Evolutionary conservation across 2,888 invertebrate genomes (phyloP), one percentile per base, ranked within the genome.

Genomic region (Oxystoma pomonae): DNA sequence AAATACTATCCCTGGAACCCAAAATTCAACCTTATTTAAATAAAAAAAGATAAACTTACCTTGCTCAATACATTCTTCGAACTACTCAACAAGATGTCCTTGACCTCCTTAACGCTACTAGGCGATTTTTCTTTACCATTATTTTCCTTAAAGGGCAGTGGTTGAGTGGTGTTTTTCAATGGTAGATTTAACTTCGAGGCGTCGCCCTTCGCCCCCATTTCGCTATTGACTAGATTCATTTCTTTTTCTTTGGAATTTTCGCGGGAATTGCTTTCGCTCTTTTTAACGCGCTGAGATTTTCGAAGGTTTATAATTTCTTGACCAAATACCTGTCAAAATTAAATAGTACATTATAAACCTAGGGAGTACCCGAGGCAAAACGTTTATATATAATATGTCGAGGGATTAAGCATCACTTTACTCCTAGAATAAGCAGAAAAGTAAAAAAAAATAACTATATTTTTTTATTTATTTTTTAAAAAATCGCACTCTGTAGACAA

Each of bases 41-140:
- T 7, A n/a, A n/a, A n/a, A n/a, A n/a, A n/a, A n/a, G n/a, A n/a
- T n/a, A n/a, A 22, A 58, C 65, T 50, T 60, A 71, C 72, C 22
- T 86, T 85, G 60, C 87, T 78, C 72, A 91, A 86, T 70, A 89
- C 84, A 75, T 84, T 86, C 79, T 91, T 89, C 5, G 90, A 90
- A 69, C 89, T 86, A 12, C 85, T 84, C 56, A 88, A 77, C 89
- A 74, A 85, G 70, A 89, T 84, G 72, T 90, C 90, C 71, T 89
- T 89, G 2, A 90, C 87, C 70, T 90, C 90, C 70, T 86, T 87
- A 21, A 87, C 86, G 60, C 84, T 83, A 1, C 85, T 83, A 1
- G 87, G 86, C 17, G 87, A 84, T 71, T 80, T 85, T 69, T 82
- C 85, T 76, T 78, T 65, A 20, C 60, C 64, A n/a, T 79, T 79